Evolutionary conservation across 2,888 invertebrate species (phyloP), one percentile per base, ranked within the genome.

Genomic region (Ophion ventricosus): DNA sequence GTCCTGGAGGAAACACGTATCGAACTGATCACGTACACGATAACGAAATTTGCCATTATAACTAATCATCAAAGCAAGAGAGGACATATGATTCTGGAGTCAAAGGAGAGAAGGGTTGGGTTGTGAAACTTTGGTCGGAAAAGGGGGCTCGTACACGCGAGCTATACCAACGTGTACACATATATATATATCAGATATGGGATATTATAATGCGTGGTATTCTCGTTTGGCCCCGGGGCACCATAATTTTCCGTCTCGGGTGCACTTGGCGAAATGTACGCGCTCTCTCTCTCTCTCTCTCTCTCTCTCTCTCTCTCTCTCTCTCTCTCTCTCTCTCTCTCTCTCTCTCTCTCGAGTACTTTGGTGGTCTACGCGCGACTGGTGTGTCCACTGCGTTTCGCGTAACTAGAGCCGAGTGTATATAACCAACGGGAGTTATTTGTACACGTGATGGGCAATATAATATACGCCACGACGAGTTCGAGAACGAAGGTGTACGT

Each of bases 161-260:
- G 1, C 29, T 17, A n/a, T n/a, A 78, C 29, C 59, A n/a, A 56
- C 1, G 25, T 23, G n/a, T n/a, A n/a, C n/a, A 40, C 59, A 59
- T 59, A 43, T 20, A 40, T 35, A 72, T 63, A 72, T 54, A 49
- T 78, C 8, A 78, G 61, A 79, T 56, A 72, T 40, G 69, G 35
- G 79, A 79, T 63, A 72, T 72, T 35, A 72, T 72, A 26, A 78
- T 78, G 70, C 70, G 43, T 35, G 54, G 14, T 66, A 56, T 49
- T 74, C 56, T 29, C 75, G 26, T 64, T 40, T 61, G 72, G 29
- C 63, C 64, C 83, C 59, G 26, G 80, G 73, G 83, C 73, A 80
- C 80, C 83, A 83, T 83, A 83, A 80, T 83, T 83, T 83, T 77
- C 66, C 67, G 72, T 80, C 83, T 80, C 59, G 76, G 56, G 76